A percentile compares a stretch with the other conserved stretches of the same genome.
These are phyloP conservation scores for Salticus scenicus DNA, from an alignment of 2,888 invertebrate species.

Conservation along the genomic window DNA sequence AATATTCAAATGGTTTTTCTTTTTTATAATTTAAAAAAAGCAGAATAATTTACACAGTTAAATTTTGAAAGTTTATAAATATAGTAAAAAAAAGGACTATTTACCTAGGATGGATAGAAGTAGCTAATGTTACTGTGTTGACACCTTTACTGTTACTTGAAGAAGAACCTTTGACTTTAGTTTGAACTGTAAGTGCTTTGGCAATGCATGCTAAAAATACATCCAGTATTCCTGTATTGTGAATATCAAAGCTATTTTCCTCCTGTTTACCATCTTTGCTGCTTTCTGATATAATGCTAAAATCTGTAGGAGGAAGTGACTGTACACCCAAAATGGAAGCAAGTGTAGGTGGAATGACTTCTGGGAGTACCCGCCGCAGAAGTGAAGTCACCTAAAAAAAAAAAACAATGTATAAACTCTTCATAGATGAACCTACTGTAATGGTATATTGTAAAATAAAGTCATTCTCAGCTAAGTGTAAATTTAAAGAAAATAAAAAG, in stretches of 20 bases:
- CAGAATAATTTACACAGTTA: no score
- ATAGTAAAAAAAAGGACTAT: background rate
- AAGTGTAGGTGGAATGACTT: conserved; percentile 89
- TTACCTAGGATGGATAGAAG: conserved; percentile 80
- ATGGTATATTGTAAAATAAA: no score
- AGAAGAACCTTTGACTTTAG: conserved; percentile 84
- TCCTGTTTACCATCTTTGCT: conserved; percentile 77
- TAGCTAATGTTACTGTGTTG: conserved; percentile 80
- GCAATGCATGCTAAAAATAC: conserved; percentile 93
- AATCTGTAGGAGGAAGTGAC: conserved; percentile 84
- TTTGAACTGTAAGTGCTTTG: conserved; percentile 91
- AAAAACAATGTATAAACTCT: no score
- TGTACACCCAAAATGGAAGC: conserved; percentile 85
- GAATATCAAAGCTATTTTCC: conserved; percentile 78
- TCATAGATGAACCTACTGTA: no score
- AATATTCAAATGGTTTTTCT: no score
- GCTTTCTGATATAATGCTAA: conserved; percentile 82
- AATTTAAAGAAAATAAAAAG: no score
- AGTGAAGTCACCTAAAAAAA: conserved; percentile 85
- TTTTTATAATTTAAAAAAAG: no score
- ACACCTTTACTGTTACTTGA: conserved; percentile 71
- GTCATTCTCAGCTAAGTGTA: no score
- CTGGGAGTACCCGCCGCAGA: conserved; percentile 89
- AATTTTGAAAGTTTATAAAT: background rate
- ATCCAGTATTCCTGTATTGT: conserved; percentile 86